Base-by-base conservation (phyloP, 2,797 vertebrate genomes). In the Pogoniulus pusillus region DNA sequence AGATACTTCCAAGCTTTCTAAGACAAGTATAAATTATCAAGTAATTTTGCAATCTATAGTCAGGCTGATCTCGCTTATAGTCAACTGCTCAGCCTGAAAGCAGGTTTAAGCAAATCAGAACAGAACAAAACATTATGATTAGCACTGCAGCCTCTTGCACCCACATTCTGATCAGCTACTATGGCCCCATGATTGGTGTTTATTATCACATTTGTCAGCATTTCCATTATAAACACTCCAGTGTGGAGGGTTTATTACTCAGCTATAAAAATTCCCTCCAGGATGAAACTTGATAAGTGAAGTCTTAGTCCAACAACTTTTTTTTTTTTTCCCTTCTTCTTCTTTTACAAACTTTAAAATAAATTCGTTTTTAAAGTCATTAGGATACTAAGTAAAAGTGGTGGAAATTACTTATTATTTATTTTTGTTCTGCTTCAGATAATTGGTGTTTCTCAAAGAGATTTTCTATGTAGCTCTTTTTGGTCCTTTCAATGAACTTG, bases 11-110 rank as follows among this genome's bases (percentile, higher is more conserved):
- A 93, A 92, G 85, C 87, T 96, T 96, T 96, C 82, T n/a, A 94
- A 95, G 85, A 87, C 93, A 96, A 96, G 75, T 80, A 96, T 93
- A 97, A 97, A 96, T 95, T 96, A 97, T 91, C 93, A 97, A 91
- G 95, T 86, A 29, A 57, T 89, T 94, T 96, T 97, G 75, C 79
- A 94, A 80, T 91, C 89, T 85, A 37, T 43, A 82, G 32, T 79
- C 92, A 90, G 79, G 27, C 18, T 43, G 74, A 91, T 93, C 76
- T 83, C 96, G 57, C 90, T 96, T 91, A 30, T 95, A 94, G 53
- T 54, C n/a, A 75, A 68, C 30, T 94, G 43, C 83, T 80, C 76
- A 95, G 69, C 37, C 76, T 90, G 81, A 95, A 96, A 94, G 73
- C 68, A 93, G 43, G 74, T 92, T 97, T 93, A 93, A 93, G 88